Base-by-base conservation (phyloP, 2,888 invertebrate genomes). In the Zygothrica quintamaculata region DNA sequence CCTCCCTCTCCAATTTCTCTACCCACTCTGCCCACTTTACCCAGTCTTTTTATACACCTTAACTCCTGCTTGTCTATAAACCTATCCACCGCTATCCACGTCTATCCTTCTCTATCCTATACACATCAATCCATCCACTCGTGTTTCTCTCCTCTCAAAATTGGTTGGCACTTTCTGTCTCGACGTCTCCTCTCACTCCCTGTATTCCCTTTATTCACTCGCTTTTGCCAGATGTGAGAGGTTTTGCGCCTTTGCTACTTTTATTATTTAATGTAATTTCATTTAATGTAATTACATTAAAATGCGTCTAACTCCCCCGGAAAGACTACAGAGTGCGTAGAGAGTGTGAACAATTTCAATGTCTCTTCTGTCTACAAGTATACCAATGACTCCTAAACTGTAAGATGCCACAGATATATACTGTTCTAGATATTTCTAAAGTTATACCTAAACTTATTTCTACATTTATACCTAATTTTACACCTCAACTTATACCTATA, bases 211-310 rank as follows among this genome's bases (percentile, higher is more conserved):
- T 4, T 6, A 4, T 4, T 26, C 26, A 6, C 26, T 4, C 26
- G 9, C 9, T 29, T 29, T 37, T 22, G n/a, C 57, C 52, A 62
- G 56, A 55, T 62, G 64, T 31, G 50, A 48, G 60, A 65, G 65
- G 47, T 70, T 46, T 75, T 51, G 34, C 52, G 53, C 29, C 47
- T 22, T 44, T 50, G 61, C 73, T 56, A 65, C 62, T 68, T 65
- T 68, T 71, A 81, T 78, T 78, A 81, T 78, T 81, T 81, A 71
- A 81, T 81, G 81, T 74, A 68, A 77, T 81, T 80, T 71, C 48
- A 67, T 74, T 76, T 64, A 70, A 84, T 84, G 65, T 79, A 77
- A 79, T 79, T 80, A 71, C 64, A 74, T 80, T 84, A 71, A 77
- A 84, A 79, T 70, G 76, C 65, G 65, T 56, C 59, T 29, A 55